Conservation (phyloP, 2,888 invertebrate species). For the Orgyia antiqua region DNA sequence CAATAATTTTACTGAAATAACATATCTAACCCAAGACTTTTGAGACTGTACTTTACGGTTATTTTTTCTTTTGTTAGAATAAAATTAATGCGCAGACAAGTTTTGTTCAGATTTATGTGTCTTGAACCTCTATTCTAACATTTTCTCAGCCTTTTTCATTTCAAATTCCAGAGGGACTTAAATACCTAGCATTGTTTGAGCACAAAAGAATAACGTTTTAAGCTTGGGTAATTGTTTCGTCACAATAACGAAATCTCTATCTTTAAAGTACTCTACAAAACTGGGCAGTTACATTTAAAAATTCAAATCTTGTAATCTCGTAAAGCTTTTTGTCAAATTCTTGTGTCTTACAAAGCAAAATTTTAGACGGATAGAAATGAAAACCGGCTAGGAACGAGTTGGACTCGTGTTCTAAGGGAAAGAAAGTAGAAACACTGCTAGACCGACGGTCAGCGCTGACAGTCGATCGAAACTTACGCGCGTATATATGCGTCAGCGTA, state of each 20-base stretch:
- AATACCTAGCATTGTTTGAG: conserved; percentile 17
- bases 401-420: too few relatives aligned
- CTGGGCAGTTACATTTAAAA: conserved; percentile 1
- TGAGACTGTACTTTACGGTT: conserved; percentile 1
- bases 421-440: too few relatives aligned
- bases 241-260: conserved; percentile 10
- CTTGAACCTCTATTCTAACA: conserved; percentile 11
- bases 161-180: conserved; percentile 8
- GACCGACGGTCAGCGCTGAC: too few relatives aligned
- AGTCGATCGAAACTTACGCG: too few relatives aligned
- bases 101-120: conserved; percentile 11
- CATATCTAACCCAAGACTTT: background rate
- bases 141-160: conserved; percentile 12
- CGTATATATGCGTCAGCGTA: too few relatives aligned
- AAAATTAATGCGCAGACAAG: conserved; percentile 17
- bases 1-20: background rate
- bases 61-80: conserved; percentile 11
- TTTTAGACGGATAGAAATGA: too few relatives aligned
- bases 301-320: background rate
- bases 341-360: too few relatives aligned
- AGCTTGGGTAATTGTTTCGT: conserved; percentile 17
- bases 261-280: background rate
- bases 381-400: too few relatives aligned
- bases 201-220: conserved; percentile 21
- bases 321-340: background rate